Evolutionary conservation across 2,113 vertebrate genomes (phyloP).

Genomic region (Fulica atra): DNA sequence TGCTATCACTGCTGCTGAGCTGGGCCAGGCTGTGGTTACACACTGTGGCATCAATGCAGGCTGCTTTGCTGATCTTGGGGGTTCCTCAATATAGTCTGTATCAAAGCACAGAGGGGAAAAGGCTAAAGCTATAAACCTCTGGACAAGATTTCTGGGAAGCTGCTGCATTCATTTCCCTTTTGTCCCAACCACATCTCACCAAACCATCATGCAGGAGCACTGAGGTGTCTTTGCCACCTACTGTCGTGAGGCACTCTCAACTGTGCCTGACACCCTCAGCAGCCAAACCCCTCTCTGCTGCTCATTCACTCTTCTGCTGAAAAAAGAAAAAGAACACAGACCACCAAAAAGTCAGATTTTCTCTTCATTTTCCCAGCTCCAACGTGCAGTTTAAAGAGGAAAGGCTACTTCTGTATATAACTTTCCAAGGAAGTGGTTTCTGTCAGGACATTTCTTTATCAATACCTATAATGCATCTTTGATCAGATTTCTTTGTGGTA

Average conservation of each 20-base stretch:
- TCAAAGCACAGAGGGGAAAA: background rate
- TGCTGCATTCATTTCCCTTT: background rate
- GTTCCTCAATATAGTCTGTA: background rate
- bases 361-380: background rate
- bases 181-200: background rate
- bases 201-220: background rate
- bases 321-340: background rate
- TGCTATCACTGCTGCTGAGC: background rate
- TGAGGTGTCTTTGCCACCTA: background rate
- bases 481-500: background rate
- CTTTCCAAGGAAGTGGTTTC: background rate
- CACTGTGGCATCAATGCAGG: rapidly evolving
- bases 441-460: background rate
- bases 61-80: background rate
- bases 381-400: background rate
- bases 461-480: background rate
- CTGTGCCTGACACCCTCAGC: too few species aligned
- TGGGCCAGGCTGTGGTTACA: background rate
- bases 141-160: background rate
- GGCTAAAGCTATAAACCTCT: background rate
- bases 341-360: background rate
- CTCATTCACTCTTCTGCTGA: background rate
- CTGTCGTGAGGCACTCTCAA: background rate
- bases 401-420: background rate
- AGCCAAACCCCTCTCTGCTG: background rate